Conservation (phyloP, 2,888 invertebrate genomes). For the Laspeyria flexula region DNA sequence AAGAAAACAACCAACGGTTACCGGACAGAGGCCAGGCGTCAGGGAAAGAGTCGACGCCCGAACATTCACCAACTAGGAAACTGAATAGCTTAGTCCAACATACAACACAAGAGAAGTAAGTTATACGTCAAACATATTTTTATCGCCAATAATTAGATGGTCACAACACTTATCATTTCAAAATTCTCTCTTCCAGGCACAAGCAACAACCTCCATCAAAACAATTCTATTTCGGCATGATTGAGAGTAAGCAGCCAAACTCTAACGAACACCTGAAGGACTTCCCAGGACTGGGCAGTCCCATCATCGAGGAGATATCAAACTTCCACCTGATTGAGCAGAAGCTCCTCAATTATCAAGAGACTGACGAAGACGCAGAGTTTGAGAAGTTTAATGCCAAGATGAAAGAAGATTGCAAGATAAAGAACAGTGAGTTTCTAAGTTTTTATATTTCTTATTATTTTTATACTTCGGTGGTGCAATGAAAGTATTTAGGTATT, state of each 20-base stretch:
- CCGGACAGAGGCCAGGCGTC: slow-evolving; percentile 86
- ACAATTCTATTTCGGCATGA: slow-evolving; percentile 93
- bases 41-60: slow-evolving; percentile 88
- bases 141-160: no score
- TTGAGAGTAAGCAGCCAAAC: slow-evolving; percentile 77
- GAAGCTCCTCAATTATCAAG: slow-evolving; percentile 74
- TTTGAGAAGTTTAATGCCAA: slow-evolving; percentile 77
- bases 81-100: slow-evolving; percentile 52
- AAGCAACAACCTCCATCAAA: slow-evolving; percentile 72
- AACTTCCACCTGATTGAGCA: slow-evolving; percentile 80
- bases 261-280: slow-evolving; percentile 71
- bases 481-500: no score
- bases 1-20: slow-evolving; percentile 65
- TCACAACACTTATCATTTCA: no score
- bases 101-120: slow-evolving; percentile 65
- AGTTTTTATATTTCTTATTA: no score
- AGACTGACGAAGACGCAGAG: slow-evolving; percentile 65
- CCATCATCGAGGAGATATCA: slow-evolving; percentile 77
- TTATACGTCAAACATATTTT: slow-evolving; percentile 6
- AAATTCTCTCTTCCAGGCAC: slow-evolving; percentile 48
- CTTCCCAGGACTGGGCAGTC: slow-evolving; percentile 78
- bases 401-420: slow-evolving; percentile 69
- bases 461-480: no score
- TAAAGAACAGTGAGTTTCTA: slow-evolving; percentile 75
- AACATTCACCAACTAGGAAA: slow-evolving; percentile 84